A percentile compares a stretch with the other conserved stretches of the same genome.
Conservation (phyloP, 2,888 invertebrate species). For the Drosophila dives region DNA sequence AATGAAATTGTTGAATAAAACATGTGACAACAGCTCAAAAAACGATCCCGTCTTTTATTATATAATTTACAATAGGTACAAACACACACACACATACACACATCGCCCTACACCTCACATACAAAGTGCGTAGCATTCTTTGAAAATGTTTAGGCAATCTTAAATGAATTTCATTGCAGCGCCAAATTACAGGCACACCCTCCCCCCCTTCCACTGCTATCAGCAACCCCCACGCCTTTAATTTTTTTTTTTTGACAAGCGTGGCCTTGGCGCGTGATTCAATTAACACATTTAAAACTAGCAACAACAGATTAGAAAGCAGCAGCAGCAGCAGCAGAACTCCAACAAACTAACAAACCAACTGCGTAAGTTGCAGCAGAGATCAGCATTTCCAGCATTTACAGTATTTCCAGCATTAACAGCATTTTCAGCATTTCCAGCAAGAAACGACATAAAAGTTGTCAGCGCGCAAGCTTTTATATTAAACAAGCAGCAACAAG, state of each 20-base stretch:
- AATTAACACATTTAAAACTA: slow-evolving; percentile 65
- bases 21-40: slow-evolving; percentile 18
- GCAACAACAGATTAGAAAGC: slow-evolving; percentile 17
- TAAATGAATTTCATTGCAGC: slow-evolving; percentile 63
- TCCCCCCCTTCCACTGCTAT: not conserved
- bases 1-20: slow-evolving; percentile 57
- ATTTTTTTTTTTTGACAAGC: slow-evolving; percentile 5
- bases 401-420: not conserved
- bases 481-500: slow-evolving; percentile 50
- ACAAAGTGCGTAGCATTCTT: slow-evolving; percentile 64
- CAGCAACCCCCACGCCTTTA: not conserved
- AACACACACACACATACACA: slow-evolving; percentile 22
- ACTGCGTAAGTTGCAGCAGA: slow-evolving; percentile 49
- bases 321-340: not conserved
- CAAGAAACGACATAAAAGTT: slow-evolving; percentile 20
- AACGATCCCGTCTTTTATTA: slow-evolving; percentile 48
- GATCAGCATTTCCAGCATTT: slow-evolving; percentile 7
- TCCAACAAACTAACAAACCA: slow-evolving; percentile 1
- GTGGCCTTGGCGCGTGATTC: slow-evolving; percentile 62
- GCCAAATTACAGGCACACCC: not conserved
- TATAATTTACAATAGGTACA: slow-evolving; percentile 51
- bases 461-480: slow-evolving; percentile 49
- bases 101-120: not conserved
- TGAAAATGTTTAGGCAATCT: slow-evolving; percentile 74
- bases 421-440: slow-evolving; percentile 13